A percentile compares a stretch with the other conserved stretches of the same genome.
These are phyloP conservation scores for Excalfactoria chinensis DNA, from an alignment of 2,113 vertebrate species.

Conservation along the genomic window DNA sequence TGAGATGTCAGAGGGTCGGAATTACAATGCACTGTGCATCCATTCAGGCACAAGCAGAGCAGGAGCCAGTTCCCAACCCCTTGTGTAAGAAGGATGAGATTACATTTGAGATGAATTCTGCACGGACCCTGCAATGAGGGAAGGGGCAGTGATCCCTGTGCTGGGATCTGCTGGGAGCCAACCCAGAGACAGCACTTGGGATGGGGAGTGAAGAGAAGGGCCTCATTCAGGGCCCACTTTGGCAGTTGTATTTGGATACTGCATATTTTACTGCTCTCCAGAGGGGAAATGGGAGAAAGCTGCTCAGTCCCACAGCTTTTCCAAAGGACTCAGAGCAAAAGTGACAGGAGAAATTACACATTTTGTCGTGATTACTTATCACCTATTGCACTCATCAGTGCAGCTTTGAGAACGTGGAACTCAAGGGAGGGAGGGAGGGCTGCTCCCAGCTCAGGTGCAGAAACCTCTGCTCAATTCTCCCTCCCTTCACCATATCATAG, in stretches of 20 bases:
- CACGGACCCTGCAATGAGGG: not conserved
- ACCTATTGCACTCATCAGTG: accelerated
- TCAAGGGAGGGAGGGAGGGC: not conserved
- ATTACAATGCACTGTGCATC: not conserved
- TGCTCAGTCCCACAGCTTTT: not conserved
- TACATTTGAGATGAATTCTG: slow-evolving; percentile 10
- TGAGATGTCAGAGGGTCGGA: not conserved
- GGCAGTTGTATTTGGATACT: not conserved
- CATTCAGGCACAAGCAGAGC: not conserved
- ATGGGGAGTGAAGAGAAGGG: not conserved
- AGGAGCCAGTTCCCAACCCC: not conserved
- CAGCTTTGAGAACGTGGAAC: not conserved
- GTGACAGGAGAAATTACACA: not conserved
- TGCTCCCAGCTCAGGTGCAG: not conserved
- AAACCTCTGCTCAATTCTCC: not conserved
- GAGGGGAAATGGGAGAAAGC: not conserved
- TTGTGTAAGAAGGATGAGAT: not conserved
- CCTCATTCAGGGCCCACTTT: not conserved
- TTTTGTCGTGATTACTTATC: not conserved
- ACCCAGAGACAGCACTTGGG: not conserved
- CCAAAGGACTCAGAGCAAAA: not conserved
- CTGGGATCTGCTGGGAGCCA: not conserved
- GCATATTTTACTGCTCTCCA: not conserved
- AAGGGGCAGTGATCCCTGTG: not conserved
- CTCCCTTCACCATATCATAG: not conserved